phyloP scores from a whole-genome alignment of 2,113 vertebrate genomes.

The Ophiodon elongatus region DNA sequence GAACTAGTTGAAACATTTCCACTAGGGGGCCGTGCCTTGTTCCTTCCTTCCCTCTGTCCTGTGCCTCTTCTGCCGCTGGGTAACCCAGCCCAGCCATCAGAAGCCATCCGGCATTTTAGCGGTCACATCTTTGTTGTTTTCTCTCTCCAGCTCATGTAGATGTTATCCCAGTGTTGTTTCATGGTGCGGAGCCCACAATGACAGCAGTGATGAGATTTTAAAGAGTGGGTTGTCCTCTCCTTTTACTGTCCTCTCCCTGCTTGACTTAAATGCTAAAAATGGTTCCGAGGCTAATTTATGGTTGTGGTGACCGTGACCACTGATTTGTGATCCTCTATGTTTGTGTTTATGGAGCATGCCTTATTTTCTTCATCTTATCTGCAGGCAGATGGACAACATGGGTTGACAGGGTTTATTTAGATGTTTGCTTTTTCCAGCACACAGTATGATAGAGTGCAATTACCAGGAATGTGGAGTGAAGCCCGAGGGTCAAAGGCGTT shows the following conservation, averaged over 20 bases:
- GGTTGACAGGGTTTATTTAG: slow-evolving; percentile 83
- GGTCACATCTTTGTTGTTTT: slow-evolving; percentile 63
- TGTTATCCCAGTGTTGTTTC: slow-evolving; percentile 60
- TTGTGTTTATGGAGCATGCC: slow-evolving; percentile 84
- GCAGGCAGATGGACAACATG: slow-evolving; percentile 77
- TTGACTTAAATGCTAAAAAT: slow-evolving; percentile 78
- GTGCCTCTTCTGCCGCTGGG: slow-evolving; percentile 4
- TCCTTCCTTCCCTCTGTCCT: slow-evolving; percentile 33
- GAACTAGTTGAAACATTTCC: slow-evolving; percentile 41
- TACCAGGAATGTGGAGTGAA: slow-evolving; percentile 74
- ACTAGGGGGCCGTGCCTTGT: slow-evolving; percentile 51
- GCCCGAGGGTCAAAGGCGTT: slow-evolving; percentile 78
- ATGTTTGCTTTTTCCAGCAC: slow-evolving; percentile 79
- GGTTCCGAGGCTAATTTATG: slow-evolving; percentile 82
- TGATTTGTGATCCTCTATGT: slow-evolving; percentile 83
- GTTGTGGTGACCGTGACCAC: slow-evolving; percentile 68
- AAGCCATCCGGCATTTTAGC: slow-evolving; percentile 43
- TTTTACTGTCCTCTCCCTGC: slow-evolving; percentile 65
- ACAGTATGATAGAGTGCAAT: slow-evolving; percentile 81
- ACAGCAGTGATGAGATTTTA: slow-evolving; percentile 84
- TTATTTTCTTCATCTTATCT: slow-evolving; percentile 83
- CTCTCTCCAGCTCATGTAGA: slow-evolving; percentile 54
- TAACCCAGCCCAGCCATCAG: slow-evolving; percentile 42
- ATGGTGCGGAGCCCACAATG: slow-evolving; percentile 51
- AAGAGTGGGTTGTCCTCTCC: slow-evolving; percentile 78